A percentile compares a stretch with the other conserved stretches of the same genome.
Conservation (phyloP, 2,113 vertebrate genomes). For the crab-eating macaque (Macaca fascicularis) region T2T-MFA8v1.1 NC_088389.1:95005501-95006000, state of each 20-base stretch:
- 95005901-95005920: neutral
- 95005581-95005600: neutral
- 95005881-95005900: neutral
- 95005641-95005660: neutral
- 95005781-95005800: neutral
- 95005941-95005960: neutral
- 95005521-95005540: neutral
- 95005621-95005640: neutral
- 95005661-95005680: neutral
- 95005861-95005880: neutral
- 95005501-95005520: conserved; percentile 32
- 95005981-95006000: neutral
- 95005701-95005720: neutral
- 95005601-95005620: neutral
- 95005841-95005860: neutral
- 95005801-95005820: neutral
- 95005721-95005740: neutral
- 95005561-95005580: neutral
- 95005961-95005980: neutral
- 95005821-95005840: conserved; percentile 3
- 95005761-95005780: neutral
- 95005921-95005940: neutral
- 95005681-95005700: neutral
- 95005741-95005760: neutral
- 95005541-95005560: neutral